These are phyloP conservation scores for Strix aluco DNA, from an alignment of 2,113 vertebrate species.

Conservation along the genomic window DNA sequence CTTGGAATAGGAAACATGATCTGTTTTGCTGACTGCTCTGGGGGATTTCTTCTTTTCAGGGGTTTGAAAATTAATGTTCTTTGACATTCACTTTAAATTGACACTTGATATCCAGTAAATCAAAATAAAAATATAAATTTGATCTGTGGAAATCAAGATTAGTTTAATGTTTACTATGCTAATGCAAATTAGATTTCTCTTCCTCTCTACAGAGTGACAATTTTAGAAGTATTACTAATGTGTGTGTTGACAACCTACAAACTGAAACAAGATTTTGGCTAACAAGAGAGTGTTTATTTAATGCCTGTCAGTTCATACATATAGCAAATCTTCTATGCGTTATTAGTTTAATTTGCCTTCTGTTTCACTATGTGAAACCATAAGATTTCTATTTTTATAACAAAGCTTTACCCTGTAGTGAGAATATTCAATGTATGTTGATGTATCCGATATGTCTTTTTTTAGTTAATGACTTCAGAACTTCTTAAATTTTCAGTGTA, in stretches of 20 bases:
- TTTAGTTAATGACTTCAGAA: neutral
- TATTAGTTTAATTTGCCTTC: constrained; percentile 6
- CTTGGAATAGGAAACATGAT: constrained; percentile 41
- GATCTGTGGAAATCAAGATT: constrained; percentile 39
- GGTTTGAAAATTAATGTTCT: constrained; percentile 31
- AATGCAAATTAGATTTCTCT: constrained; percentile 36
- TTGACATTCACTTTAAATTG: constrained; percentile 15
- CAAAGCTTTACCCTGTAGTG: neutral
- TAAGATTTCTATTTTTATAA: neutral
- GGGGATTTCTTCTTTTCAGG: constrained; percentile 18
- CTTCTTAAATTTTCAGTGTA: neutral
- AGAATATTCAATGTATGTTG: neutral
- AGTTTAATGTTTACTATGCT: constrained; percentile 25
- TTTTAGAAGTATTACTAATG: neutral
- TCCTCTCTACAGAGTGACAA: constrained; percentile 23
- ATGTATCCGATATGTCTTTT: neutral
- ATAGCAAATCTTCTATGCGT: neutral
- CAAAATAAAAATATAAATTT: constrained; percentile 46
- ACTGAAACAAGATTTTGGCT: constrained; percentile 10
- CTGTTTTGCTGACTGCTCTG: constrained; percentile 5
- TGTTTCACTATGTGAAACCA: neutral
- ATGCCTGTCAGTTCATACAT: neutral
- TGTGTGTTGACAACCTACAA: neutral
- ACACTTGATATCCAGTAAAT: constrained; percentile 38
- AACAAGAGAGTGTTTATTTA: neutral